Evolutionary conservation across 2,797 vertebrate species (phyloP).

Genomic region (Sebastes variabilis): DNA sequence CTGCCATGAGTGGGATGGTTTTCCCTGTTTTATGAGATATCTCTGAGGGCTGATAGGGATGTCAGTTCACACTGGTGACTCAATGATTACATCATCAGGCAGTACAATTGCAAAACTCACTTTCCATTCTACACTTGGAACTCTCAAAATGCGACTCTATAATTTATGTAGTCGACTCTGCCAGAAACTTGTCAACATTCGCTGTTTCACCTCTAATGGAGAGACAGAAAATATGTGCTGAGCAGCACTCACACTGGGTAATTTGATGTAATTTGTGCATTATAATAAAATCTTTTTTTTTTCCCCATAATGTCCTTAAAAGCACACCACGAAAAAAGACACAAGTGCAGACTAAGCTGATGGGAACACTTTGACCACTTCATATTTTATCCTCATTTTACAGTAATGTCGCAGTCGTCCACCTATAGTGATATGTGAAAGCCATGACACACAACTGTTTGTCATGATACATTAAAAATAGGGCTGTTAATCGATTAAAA

Average conservation of each 20-base stretch:
- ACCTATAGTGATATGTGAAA: not conserved
- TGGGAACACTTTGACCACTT: not conserved
- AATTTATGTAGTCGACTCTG: not conserved
- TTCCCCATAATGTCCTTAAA: not conserved
- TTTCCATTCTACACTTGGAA: not conserved
- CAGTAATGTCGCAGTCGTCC: not conserved
- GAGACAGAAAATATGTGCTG: not conserved
- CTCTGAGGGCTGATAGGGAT: not conserved
- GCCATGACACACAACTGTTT: not conserved
- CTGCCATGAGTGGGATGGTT: not conserved
- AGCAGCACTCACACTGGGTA: not conserved
- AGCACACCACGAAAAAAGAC: not conserved
- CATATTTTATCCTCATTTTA: not conserved
- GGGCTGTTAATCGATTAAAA: too few species aligned
- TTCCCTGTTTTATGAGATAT: not conserved
- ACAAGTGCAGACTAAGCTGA: not conserved
- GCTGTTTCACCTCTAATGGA: conserved; percentile 12
- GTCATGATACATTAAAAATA: not conserved
- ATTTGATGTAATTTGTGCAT: not conserved
- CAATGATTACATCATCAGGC: not conserved
- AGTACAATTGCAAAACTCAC: not conserved
- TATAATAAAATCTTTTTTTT: not conserved
- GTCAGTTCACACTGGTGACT: not conserved
- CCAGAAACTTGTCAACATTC: not conserved
- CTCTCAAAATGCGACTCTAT: not conserved